Evolutionary conservation across 2,888 invertebrate species (phyloP), one percentile per base, ranked within the genome.

Genomic region (Galeruca laticollis): DNA sequence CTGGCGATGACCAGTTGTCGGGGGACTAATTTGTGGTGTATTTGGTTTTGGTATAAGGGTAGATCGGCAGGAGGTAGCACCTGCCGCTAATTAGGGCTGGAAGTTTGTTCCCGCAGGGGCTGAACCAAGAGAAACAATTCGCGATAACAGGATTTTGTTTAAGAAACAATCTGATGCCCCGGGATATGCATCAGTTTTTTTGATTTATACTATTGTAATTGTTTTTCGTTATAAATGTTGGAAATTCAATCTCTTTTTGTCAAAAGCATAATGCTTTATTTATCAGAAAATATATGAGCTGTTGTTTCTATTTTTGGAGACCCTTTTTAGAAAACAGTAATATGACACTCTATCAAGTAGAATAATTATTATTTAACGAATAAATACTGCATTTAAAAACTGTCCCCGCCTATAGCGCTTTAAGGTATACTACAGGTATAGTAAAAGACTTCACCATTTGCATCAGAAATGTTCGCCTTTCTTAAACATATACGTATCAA

Each of bases 31-130:
- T 47, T 63, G 18, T 21, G 68, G 68, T 67, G 70, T 70, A 47
- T 57, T 68, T 70, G 31, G 54, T 67, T 68, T 68, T 70, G 68
- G 70, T 68, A 70, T 68, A 63, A 63, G 70, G 70, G 70, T 68
- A 59, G 51, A 37, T 49, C 35, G 37, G 37, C 35, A 37, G 31
- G 59, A 51, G 51, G 59, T 31, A 60, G 35, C 54, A 63, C 63
- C 54, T 63, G 54, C 54, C 54, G 35, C 54, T 56, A 63, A 63
- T 63, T 63, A 63, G 63, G 54, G 43, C 15, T 26, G 54, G 31
- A 63, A 54, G 63, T 63, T 63, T 63, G 63, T 43, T 56, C 40
- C 43, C 54, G 40, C 43, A 43, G 40, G 40, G 47, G 8, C 54
- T 21, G 2, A 43, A 63, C 54, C 43, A 56, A 54, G 40, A 63